Evolutionary conservation across 2,797 vertebrate genomes (phyloP).

Genomic region (Pagetopsis macropterus): DNA sequence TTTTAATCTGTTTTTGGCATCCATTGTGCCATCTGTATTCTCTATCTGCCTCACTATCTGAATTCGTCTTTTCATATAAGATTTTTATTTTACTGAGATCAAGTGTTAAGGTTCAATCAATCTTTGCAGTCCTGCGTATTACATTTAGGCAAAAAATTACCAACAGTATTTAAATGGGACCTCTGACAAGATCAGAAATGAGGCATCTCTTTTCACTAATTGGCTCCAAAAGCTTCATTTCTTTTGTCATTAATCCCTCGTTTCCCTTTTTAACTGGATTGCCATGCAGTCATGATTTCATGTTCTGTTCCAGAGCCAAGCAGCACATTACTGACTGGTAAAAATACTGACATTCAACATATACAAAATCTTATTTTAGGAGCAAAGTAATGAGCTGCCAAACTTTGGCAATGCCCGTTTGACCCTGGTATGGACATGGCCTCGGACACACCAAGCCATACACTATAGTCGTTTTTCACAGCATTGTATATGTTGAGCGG

Average conservation of each 20-base stretch:
- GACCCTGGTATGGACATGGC: constrained; percentile 15
- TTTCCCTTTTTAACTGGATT: constrained; percentile 20
- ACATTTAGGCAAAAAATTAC: constrained; percentile 2
- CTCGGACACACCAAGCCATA: background rate
- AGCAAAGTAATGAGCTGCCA: constrained; percentile 43
- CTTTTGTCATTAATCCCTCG: constrained; percentile 21
- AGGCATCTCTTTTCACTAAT: constrained; percentile 8
- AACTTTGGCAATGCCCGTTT: constrained; percentile 19
- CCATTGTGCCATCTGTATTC: constrained; percentile 24
- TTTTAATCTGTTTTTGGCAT: constrained; percentile 10
- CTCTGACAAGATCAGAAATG: background rate
- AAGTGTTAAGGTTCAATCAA: constrained; percentile 1
- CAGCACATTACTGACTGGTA: constrained; percentile 22
- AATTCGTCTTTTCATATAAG: background rate
- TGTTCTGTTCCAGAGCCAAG: constrained; percentile 11
- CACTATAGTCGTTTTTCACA: background rate
- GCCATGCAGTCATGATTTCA: background rate
- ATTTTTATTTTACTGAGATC: constrained; percentile 13
- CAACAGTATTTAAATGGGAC: background rate
- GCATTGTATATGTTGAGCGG: background rate
- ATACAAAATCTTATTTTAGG: constrained; percentile 17
- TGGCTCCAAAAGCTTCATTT: background rate
- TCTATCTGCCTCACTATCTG: background rate
- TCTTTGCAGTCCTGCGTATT: background rate
- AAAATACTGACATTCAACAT: constrained; percentile 27